Evolutionary conservation across 2,113 vertebrate species (phyloP).

Genomic region (Microcebus murinus): DNA sequence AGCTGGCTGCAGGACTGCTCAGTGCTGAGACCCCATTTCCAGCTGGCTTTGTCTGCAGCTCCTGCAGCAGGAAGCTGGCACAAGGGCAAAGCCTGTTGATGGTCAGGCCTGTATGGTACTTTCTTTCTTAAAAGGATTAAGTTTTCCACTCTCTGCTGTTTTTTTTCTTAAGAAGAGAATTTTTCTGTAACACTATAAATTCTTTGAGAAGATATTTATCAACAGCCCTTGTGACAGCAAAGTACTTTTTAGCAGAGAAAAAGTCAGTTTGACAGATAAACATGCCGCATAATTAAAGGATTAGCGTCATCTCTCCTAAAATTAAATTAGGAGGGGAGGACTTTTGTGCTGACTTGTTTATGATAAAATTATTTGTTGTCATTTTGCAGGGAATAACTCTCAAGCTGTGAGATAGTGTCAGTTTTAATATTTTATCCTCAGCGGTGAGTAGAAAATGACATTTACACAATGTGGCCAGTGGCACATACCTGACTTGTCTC

Average conservation of each 20-base stretch:
- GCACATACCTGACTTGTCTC: slow-evolving; percentile 64
- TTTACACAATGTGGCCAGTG: not conserved
- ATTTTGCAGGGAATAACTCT: slow-evolving; percentile 63
- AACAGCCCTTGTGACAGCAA: slow-evolving; percentile 60
- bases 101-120: slow-evolving; percentile 24
- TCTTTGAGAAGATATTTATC: slow-evolving; percentile 63
- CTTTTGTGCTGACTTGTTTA: slow-evolving; percentile 79
- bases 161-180: not conserved
- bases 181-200: slow-evolving; percentile 29
- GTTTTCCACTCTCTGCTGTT: slow-evolving; percentile 41
- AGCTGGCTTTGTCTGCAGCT: not conserved
- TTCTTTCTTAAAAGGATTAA: slow-evolving; percentile 63
- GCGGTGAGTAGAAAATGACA: slow-evolving; percentile 40
- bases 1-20: not conserved
- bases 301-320: slow-evolving; percentile 81
- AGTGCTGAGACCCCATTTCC: not conserved
- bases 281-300: slow-evolving; percentile 84
- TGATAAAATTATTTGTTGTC: slow-evolving; percentile 69
- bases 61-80: slow-evolving; percentile 9
- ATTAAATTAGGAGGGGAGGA: slow-evolving; percentile 70
- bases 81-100: not conserved
- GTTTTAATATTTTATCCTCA: slow-evolving; percentile 57
- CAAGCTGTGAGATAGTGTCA: slow-evolving; percentile 8
- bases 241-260: slow-evolving; percentile 68
- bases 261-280: slow-evolving; percentile 82